Evolutionary conservation across 2,888 invertebrate genomes (phyloP), one percentile per base, ranked within the genome.

Genomic region (Lissonota sp.): DNA sequence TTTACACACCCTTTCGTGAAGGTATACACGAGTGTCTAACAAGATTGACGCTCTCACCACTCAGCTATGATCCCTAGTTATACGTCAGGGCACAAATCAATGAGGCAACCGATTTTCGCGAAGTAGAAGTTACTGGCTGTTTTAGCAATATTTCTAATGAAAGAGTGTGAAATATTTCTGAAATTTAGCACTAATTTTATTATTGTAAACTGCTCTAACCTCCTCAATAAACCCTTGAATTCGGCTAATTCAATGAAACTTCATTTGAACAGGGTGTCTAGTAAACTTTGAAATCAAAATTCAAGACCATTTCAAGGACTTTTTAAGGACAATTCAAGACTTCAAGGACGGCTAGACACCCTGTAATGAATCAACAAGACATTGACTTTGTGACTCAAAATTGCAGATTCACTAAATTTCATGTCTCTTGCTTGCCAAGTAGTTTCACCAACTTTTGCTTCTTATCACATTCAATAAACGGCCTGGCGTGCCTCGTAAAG

Each of bases 21-120:
- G 67, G 60, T 60, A 46, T 51, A 64, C 39, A 57, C 58, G 42
- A 74, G 51, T 14, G 39, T 26, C 26, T 26, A 26, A 26, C 26
- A 26, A 73, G 58, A 69, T 69, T 77, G 67, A 73, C 72, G 77
- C 77, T 64, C 63, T 69, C 67, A 57, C 69, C 72, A 69, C 71
- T 71, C 57, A 71, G 57, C 76, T 72, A 64, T 74, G 66, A 53
- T 71, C 66, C 37, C 58, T 49, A 8, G 66, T 53, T 55, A 14
- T 14, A 57, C 57, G 57, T 46, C 46, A 64, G 58, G 70, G 51
- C 40, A 49, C 57, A 39, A 46, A 58, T 42, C 63, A 63, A 55
- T 57, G 73, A 69, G 73, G 69, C 73, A 4, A 63, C 63, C 80
- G 73, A 77, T 80, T 73, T 58, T 57, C 77, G 63, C 55, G 40